Evolutionary conservation across 2,797 vertebrate genomes (phyloP).

Genomic region (Kryptopterus vitreolus): DNA sequence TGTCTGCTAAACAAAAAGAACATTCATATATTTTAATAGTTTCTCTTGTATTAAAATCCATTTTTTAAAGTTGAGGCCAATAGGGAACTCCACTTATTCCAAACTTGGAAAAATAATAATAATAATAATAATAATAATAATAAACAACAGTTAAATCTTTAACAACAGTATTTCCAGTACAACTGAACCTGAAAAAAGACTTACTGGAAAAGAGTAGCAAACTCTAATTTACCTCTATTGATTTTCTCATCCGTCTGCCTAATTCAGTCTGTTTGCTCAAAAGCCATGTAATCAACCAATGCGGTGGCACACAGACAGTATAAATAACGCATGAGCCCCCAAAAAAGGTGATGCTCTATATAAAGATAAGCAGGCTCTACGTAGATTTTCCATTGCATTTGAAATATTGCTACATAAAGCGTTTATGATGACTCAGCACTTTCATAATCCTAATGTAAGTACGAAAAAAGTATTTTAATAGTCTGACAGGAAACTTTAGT

Average conservation of each 20-base stretch:
- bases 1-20: not conserved
- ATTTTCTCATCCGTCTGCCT: not conserved
- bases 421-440: constrained; percentile 26
- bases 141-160: not conserved
- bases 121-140: not conserved
- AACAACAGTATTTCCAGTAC: not conserved
- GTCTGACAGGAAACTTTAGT: not conserved
- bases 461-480: not conserved
- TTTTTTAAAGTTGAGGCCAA: not conserved
- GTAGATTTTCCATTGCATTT: not conserved
- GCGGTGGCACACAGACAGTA: not conserved
- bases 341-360: not conserved
- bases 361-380: not conserved
- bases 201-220: not conserved
- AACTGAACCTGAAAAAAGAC: not conserved
- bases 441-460: not conserved
- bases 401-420: not conserved
- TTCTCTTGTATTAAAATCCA: not conserved
- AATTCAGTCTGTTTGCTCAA: not conserved
- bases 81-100: not conserved
- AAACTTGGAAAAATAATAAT: not conserved
- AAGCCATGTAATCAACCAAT: not conserved
- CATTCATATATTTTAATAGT: not conserved
- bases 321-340: not conserved
- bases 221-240: not conserved